phyloP scores from a whole-genome alignment of 2,113 vertebrate species.

The Callipepla squamata region DNA sequence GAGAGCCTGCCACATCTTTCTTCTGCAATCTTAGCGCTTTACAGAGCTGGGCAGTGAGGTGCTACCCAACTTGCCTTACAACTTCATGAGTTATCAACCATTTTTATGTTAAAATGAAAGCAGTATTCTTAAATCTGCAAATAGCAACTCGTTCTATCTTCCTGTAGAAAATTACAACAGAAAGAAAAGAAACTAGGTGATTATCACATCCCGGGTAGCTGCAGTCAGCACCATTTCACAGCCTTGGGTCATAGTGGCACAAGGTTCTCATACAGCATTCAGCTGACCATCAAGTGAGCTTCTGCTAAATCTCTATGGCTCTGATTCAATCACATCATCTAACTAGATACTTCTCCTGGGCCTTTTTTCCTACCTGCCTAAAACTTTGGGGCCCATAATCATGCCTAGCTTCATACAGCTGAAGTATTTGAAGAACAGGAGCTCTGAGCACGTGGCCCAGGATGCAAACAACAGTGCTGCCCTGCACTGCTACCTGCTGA shows the following conservation, averaged over 20 bases:
- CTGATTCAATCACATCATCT: not conserved
- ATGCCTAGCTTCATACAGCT: not conserved
- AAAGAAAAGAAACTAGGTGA: not conserved
- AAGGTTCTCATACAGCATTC: not conserved
- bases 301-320: not conserved
- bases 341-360: not conserved
- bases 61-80: not conserved
- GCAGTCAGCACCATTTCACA: not conserved
- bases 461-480: not conserved
- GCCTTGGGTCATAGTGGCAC: not conserved
- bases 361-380: not conserved
- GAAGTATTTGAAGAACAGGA: not conserved
- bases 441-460: not conserved
- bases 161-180: not conserved
- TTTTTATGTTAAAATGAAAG: not conserved
- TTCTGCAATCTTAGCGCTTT: accelerated
- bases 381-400: not conserved
- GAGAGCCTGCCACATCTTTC: not conserved
- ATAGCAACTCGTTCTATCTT: not conserved
- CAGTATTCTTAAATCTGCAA: not conserved
- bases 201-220: not conserved
- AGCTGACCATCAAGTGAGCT: not conserved
- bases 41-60: not conserved
- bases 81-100: not conserved
- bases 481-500: not conserved